Conservation (phyloP, 2,797 vertebrate species). For the Alcedo atthis region DNA sequence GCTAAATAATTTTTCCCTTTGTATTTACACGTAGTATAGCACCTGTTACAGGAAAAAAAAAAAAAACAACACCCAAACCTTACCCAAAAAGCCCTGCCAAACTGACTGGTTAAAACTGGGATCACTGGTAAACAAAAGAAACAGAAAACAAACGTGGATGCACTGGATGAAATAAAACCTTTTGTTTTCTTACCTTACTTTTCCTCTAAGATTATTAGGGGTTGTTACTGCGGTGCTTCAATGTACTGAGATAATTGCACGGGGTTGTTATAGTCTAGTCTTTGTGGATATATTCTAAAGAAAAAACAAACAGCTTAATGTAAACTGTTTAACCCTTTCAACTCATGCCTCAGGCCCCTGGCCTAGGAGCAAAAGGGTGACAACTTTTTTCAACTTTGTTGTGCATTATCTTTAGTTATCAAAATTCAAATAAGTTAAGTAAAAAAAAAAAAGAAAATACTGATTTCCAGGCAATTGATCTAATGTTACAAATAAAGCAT, state of each 20-base stretch:
- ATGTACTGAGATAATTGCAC: constrained; percentile 54
- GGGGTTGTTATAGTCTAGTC: constrained; percentile 4
- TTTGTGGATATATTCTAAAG: constrained; percentile 54
- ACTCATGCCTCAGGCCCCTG: constrained; percentile 8
- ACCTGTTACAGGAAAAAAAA: constrained; percentile 74
- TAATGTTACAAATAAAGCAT: constrained; percentile 65
- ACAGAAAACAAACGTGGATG: constrained; percentile 56
- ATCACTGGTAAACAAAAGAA: constrained; percentile 47
- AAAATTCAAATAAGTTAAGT: constrained; percentile 71
- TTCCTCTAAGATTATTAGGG: constrained; percentile 39
- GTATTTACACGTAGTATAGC: constrained; percentile 77
- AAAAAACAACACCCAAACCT: constrained; percentile 41
- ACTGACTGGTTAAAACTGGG: constrained; percentile 55
- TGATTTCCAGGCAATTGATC: constrained; percentile 58
- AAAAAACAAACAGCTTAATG: constrained; percentile 68
- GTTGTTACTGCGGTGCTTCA: constrained; percentile 32
- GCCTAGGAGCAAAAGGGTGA: constrained; percentile 12
- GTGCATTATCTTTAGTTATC: constrained; percentile 55
- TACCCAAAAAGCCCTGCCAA: constrained; percentile 58
- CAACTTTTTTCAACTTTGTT: constrained; percentile 58
- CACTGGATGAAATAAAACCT: constrained; percentile 47
- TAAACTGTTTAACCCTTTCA: constrained; percentile 71
- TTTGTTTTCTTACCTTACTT: constrained; percentile 51
- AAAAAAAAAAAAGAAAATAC: background rate
- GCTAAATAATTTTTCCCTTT: constrained; percentile 65